Evolutionary conservation across 2,113 vertebrate genomes (phyloP), one percentile per base, ranked within the genome.

Genomic region (Alligator mississippiensis): DNA sequence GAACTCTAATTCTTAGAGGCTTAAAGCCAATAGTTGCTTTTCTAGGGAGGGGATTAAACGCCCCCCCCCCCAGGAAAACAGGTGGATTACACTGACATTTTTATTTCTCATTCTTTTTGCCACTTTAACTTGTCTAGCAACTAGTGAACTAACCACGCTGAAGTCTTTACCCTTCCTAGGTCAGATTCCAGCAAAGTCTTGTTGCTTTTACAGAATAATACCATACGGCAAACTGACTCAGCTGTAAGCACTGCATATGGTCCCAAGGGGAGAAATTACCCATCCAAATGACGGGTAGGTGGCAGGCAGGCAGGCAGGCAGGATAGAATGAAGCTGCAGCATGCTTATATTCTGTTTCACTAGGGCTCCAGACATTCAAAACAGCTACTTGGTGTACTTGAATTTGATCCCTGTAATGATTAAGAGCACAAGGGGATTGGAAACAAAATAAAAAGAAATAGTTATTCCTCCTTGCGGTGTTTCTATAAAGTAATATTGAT

Each of bases 371-470:
- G 85, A 91, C 90, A 63, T 93, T 96, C 89, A 97, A 22, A 94
- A 96, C 93, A 90, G 91, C 90, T 97, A 59, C 94, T 90, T 77
- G 78, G 89, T 96, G 63, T 90, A 79, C 97, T 96, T 96, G 94
- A 90, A 86, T 95, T 87, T 96, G 96, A 94, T 90, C 82, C 91
- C 93, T 88, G 30, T 94, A 94, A 66, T 90, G 76, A 82, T 94
- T 93, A 93, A 92, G 72, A 96, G 55, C 91, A 78, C 77, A 63
- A 89, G 93, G 79, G 90, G 87, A 89, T 86, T 96, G 63, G 90
- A 92, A 95, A 83, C 93, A 94, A 87, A 95, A 88, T 84, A 92
- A 93, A 95, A 96, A 96, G 95, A 47, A 96, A 96, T 89, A 94
- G 93, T 94, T 94, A 90, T 95, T 96, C 95, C 93, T 96, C 92